phyloP scores from a whole-genome alignment of 2,888 invertebrate genomes.

The Nomada flava region DNA sequence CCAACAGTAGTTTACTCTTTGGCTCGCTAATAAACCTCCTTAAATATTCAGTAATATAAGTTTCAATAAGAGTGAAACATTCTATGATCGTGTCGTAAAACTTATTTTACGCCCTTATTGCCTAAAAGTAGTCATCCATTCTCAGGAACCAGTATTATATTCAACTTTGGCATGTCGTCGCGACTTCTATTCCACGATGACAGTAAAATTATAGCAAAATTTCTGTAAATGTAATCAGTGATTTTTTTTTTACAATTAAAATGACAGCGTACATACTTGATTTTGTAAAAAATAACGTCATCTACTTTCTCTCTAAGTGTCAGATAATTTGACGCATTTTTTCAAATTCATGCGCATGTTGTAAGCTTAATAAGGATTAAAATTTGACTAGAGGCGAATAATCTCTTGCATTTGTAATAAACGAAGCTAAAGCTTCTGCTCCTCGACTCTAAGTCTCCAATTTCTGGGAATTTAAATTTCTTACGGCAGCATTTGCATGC shows the following conservation, averaged over 20 bases:
- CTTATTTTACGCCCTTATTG: conserved; percentile 61
- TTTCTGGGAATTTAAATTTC: conserved; percentile 54
- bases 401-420: conserved; percentile 62
- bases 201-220: conserved; percentile 59
- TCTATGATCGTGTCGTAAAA: conserved; percentile 36
- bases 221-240: conserved; percentile 43
- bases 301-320: conserved; percentile 38
- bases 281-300: conserved; percentile 58
- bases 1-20: conserved; percentile 47
- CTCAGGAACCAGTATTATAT: conserved; percentile 61
- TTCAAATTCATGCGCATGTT: conserved; percentile 34
- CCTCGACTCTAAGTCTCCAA: conserved; percentile 51
- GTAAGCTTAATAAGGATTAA: conserved; percentile 56
- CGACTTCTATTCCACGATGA: conserved; percentile 17
- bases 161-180: conserved; percentile 51
- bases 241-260: conserved; percentile 28
- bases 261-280: conserved; percentile 15
- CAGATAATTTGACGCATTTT: conserved; percentile 34
- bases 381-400: conserved; percentile 70
- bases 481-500: conserved; percentile 62
- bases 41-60: conserved; percentile 53
- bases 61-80: conserved; percentile 46
- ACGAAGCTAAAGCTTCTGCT: conserved; percentile 56
- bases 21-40: conserved; percentile 47
- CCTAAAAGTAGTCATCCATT: conserved; percentile 60